These are phyloP conservation scores for Acronicta alni DNA, from an alignment of 2,888 invertebrate genomes.

Conservation along the genomic window DNA sequence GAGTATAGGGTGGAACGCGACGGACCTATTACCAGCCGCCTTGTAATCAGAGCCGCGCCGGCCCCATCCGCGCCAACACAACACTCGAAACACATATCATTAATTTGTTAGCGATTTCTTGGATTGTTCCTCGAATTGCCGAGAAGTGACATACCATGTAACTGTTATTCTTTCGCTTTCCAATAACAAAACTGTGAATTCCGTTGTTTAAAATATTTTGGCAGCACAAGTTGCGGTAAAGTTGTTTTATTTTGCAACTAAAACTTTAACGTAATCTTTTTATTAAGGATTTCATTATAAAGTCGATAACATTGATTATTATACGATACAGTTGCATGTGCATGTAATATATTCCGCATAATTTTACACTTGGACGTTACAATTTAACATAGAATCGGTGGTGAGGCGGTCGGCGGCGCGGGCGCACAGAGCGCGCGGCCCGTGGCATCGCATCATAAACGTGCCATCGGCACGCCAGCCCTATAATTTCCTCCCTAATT, in stretches of 20 bases:
- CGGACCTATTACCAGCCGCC: conserved; percentile 82
- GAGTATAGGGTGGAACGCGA: conserved; percentile 87
- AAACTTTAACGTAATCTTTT: conserved; percentile 12
- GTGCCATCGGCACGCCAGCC: conserved; percentile 77
- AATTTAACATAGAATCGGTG: conserved; percentile 52
- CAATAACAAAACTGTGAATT: conserved; percentile 28
- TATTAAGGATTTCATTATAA: conserved; percentile 12
- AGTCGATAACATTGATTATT: conserved; percentile 37
- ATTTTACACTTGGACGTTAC: conserved; percentile 58
- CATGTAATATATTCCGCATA: conserved; percentile 52
- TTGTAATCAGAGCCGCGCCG: conserved; percentile 84
- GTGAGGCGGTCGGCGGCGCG: conserved; percentile 43
- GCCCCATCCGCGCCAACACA: conserved; percentile 71
- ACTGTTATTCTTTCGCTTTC: conserved; percentile 41
- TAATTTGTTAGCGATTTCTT: conserved; percentile 83
- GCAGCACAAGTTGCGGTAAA: conserved; percentile 5
- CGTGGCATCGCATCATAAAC: conserved; percentile 73
- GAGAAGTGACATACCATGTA: conserved; percentile 56
- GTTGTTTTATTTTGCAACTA: conserved; percentile 11
- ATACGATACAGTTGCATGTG: conserved; percentile 22
- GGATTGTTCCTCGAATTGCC: conserved; percentile 61
- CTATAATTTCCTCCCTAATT: conserved; percentile 85
- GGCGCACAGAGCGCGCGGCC: conserved; percentile 63
- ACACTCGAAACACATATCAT: conserved; percentile 73
- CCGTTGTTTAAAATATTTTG: conserved; percentile 28